phyloP scores from a whole-genome alignment of 2,888 invertebrate genomes.

The Smittia sp. region DNA sequence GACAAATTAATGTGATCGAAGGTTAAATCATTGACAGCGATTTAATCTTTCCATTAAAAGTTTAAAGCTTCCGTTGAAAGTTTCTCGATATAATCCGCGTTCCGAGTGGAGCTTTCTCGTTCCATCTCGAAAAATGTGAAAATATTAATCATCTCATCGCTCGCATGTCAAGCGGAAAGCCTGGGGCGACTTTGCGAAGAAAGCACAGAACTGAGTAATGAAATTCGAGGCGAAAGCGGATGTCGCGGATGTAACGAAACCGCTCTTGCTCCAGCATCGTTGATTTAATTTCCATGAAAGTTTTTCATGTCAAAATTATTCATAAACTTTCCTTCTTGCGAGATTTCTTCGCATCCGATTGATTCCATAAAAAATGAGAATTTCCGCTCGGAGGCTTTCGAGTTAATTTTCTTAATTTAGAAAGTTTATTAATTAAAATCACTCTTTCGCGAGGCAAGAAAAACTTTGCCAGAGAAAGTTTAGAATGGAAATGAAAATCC shows the following conservation, averaged over 20 bases:
- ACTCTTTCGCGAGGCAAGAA: too few species aligned
- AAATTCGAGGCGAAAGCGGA: too few species aligned
- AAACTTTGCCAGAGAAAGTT: too few species aligned
- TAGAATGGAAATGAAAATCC: too few species aligned
- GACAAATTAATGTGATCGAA: too few species aligned
- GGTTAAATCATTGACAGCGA: too few species aligned
- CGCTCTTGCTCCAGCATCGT: neutral
- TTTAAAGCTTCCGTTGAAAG: too few species aligned
- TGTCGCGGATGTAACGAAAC: neutral
- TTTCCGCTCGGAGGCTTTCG: constrained; percentile 16
- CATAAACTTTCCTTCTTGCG: neutral
- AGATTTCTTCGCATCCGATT: constrained; percentile 8
- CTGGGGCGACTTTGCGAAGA: neutral
- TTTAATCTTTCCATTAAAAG: too few species aligned
- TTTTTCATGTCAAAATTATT: neutral
- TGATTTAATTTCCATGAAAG: neutral
- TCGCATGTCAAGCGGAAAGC: neutral
- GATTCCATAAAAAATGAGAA: neutral
- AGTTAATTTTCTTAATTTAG: constrained; percentile 41
- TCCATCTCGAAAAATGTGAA: too few species aligned
- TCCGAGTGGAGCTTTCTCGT: too few species aligned
- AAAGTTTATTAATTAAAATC: constrained; percentile 41
- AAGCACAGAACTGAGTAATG: too few species aligned
- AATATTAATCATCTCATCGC: neutral
- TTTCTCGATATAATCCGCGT: too few species aligned